Percentiles rank a stretch among this genome's conserved stretches.
phyloP scores from a whole-genome alignment of 2,888 invertebrate genomes.

The Polydrusus pterygomalis region DNA sequence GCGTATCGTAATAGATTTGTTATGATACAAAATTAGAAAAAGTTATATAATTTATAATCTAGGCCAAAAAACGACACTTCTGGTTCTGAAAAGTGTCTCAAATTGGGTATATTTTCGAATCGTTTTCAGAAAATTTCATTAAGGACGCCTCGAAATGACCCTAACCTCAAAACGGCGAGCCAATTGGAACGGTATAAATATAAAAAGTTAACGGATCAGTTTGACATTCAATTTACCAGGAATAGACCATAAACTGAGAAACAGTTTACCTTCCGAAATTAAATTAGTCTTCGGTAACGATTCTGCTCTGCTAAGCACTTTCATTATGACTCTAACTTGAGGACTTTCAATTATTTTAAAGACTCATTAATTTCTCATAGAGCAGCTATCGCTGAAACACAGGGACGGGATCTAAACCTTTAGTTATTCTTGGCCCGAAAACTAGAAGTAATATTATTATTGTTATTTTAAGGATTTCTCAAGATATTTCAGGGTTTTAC shows the following conservation, averaged over 20 bases:
- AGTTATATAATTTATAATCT: too few relatives aligned
- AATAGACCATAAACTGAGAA: constrained; percentile 14
- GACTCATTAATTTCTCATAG: constrained; percentile 28
- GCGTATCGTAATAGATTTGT: too few relatives aligned
- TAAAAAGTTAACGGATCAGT: constrained; percentile 16
- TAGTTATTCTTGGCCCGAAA: too few relatives aligned
- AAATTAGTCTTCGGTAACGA: constrained; percentile 19
- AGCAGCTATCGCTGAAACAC: not conserved
- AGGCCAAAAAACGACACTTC: too few relatives aligned
- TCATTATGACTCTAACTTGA: constrained; percentile 8
- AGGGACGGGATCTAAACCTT: too few relatives aligned
- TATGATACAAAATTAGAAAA: too few relatives aligned
- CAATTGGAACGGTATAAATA: not conserved
- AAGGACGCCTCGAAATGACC: not conserved
- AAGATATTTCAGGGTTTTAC: too few relatives aligned
- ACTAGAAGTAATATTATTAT: too few relatives aligned
- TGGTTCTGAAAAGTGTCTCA: too few relatives aligned
- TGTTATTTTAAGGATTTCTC: too few relatives aligned
- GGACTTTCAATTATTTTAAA: constrained; percentile 27
- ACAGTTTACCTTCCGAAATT: constrained; percentile 25
- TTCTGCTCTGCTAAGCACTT: constrained; percentile 21
- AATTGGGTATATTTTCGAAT: too few relatives aligned
- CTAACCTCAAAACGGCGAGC: not conserved
- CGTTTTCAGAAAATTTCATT: too few relatives aligned
- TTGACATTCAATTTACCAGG: constrained; percentile 8